Evolutionary conservation across 2,797 vertebrate genomes (phyloP).

Genomic region (Sparus aurata): DNA sequence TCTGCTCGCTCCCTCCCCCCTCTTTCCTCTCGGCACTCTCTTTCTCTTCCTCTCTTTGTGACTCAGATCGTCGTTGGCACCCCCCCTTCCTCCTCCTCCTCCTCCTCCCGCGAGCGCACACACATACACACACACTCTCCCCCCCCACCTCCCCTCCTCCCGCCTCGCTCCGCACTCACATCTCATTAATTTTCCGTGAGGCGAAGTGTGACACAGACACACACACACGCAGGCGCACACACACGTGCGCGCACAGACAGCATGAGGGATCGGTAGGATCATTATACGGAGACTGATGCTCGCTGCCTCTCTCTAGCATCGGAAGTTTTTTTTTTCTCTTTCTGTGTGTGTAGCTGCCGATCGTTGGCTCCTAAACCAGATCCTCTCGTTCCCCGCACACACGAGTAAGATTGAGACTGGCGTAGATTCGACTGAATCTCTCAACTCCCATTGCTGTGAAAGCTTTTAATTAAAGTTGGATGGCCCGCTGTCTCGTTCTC

Average conservation of each 20-base stretch:
- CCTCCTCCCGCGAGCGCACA: slow-evolving; percentile 35
- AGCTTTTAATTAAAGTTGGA: slow-evolving; percentile 77
- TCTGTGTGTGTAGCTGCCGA: slow-evolving; percentile 67
- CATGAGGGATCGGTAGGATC: slow-evolving; percentile 78
- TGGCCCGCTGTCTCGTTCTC: slow-evolving; percentile 51
- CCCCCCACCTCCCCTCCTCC: slow-evolving; percentile 53
- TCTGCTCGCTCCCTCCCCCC: slow-evolving; percentile 70
- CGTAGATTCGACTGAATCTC: slow-evolving; percentile 49
- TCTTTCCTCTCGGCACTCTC: slow-evolving; percentile 75
- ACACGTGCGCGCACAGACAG: slow-evolving; percentile 59
- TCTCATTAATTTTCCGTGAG: slow-evolving; percentile 85
- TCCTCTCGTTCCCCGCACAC: slow-evolving; percentile 46
- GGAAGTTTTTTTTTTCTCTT: slow-evolving; percentile 52
- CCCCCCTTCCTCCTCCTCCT: slow-evolving; percentile 46
- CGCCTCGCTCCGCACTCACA: slow-evolving; percentile 80
- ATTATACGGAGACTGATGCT: slow-evolving; percentile 81
- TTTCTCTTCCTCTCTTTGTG: slow-evolving; percentile 85
- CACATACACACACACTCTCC: slow-evolving; percentile 23
- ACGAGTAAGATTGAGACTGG: slow-evolving; percentile 24
- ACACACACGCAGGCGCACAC: slow-evolving; percentile 11
- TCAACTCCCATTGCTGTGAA: slow-evolving; percentile 57
- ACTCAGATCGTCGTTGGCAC: slow-evolving; percentile 84
- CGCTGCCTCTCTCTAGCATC: slow-evolving; percentile 68
- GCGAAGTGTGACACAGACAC: slow-evolving; percentile 79
- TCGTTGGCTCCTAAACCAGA: slow-evolving; percentile 61